phyloP scores from a whole-genome alignment of 1,140 invertebrate genomes.

The Listronotus oregonensis region DNA sequence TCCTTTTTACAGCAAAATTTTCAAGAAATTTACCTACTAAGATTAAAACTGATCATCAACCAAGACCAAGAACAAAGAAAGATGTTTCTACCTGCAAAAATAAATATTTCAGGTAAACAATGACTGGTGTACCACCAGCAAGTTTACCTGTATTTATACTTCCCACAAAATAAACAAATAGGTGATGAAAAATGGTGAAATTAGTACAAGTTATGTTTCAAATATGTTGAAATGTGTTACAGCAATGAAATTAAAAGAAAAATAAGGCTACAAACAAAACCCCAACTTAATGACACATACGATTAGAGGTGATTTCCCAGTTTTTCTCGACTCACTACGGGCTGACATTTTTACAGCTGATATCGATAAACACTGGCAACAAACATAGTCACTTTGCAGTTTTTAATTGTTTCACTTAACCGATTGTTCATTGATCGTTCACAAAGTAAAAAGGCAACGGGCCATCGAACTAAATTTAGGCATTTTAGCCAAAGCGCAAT shows the following conservation, averaged over 20 bases:
- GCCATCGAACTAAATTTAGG: conserved; percentile 38
- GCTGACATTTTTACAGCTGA: conserved; percentile 51
- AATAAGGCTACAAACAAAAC: conserved; percentile 13
- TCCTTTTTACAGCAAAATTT: too few species aligned
- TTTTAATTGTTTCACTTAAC: conserved; percentile 9
- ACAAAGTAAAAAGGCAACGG: conserved; percentile 24
- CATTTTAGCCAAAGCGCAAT: conserved; percentile 47
- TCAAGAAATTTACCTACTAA: too few species aligned
- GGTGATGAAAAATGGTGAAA: too few species aligned
- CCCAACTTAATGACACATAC: conserved; percentile 29
- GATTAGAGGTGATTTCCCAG: conserved; percentile 35
- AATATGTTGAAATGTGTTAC: not conserved
- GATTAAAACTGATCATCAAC: too few species aligned
- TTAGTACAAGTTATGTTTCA: not conserved
- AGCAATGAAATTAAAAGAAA: conserved; percentile 9
- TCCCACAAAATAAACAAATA: conserved; percentile 1
- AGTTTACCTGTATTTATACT: not conserved
- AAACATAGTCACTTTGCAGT: conserved; percentile 11
- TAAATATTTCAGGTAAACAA: conserved; percentile 12
- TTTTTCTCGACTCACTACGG: conserved; percentile 38
- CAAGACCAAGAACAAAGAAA: not conserved
- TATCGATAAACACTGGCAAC: conserved; percentile 40
- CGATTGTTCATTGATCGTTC: conserved; percentile 22
- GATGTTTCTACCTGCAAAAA: not conserved
- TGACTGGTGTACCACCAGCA: conserved; percentile 1